phyloP scores from a whole-genome alignment of 1,140 invertebrate species.

The Brachionus angularis region DNA sequence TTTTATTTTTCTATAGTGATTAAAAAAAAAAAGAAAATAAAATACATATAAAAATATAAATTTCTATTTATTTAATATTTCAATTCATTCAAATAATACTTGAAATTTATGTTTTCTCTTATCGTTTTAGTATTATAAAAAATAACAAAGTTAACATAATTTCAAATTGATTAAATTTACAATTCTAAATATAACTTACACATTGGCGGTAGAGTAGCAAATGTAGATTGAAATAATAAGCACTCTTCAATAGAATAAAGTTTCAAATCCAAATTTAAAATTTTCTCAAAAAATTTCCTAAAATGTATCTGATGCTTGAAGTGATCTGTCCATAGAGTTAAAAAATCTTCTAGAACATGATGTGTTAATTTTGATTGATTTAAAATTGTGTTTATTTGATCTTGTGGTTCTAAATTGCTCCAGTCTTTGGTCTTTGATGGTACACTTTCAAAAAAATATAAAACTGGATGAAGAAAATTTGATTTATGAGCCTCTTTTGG shows the following conservation, averaged over 20 bases:
- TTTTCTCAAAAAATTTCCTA: conserved; percentile 55
- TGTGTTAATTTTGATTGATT: conserved; percentile 46
- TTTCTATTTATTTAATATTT: too few relatives aligned
- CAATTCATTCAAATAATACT: too few relatives aligned
- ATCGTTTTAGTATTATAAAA: too few relatives aligned
- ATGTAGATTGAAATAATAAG: not conserved
- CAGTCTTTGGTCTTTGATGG: conserved; percentile 54
- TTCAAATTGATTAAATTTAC: too few relatives aligned
- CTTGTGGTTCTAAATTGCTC: too few relatives aligned
- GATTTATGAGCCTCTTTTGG: conserved; percentile 57
- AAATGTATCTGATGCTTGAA: conserved; percentile 57
- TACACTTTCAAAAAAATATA: conserved; percentile 57
- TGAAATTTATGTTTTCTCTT: too few relatives aligned
- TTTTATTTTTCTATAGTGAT: too few relatives aligned
- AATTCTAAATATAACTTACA: too few relatives aligned
- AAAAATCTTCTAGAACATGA: conserved; percentile 61
- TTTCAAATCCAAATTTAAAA: conserved; percentile 45
- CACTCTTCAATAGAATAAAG: not conserved
- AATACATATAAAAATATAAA: too few relatives aligned
- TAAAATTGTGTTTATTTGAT: not conserved
- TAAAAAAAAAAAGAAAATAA: too few relatives aligned
- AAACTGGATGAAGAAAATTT: conserved; percentile 61
- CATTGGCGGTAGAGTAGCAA: not conserved
- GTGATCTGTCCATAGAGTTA: conserved; percentile 57
- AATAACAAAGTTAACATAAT: too few relatives aligned